A percentile compares a stretch with the other conserved stretches of the same genome.
phyloP scores from a whole-genome alignment of 2,113 vertebrate species.

The Atherinomorus stipes region DNA sequence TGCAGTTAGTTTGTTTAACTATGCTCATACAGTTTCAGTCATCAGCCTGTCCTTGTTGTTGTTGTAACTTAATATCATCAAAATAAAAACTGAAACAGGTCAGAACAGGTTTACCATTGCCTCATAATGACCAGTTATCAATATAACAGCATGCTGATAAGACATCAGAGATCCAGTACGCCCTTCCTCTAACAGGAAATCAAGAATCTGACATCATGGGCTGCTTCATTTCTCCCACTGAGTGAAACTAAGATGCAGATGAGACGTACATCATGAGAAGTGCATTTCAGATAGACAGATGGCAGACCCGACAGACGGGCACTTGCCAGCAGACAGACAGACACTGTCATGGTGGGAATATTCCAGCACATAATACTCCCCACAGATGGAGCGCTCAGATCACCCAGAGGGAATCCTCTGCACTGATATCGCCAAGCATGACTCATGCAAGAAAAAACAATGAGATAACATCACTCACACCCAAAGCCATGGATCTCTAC shows the following conservation, averaged over 20 bases:
- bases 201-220: not conserved
- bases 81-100: not conserved
- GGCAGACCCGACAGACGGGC: constrained; percentile 35
- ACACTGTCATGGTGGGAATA: constrained; percentile 34
- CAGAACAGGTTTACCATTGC: not conserved
- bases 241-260: constrained; percentile 16
- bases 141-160: not conserved
- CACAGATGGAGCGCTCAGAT: constrained; percentile 58
- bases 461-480: constrained; percentile 22
- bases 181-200: constrained; percentile 8
- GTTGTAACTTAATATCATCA: not conserved
- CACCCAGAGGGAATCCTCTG: constrained; percentile 65
- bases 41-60: too few relatives aligned
- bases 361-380: constrained; percentile 42
- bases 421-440: constrained; percentile 40
- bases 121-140: not conserved
- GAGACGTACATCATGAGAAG: constrained; percentile 2
- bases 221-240: constrained; percentile 3
- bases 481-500: constrained; percentile 6
- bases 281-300: constrained; percentile 47
- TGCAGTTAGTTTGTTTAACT: too few relatives aligned
- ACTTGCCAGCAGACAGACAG: constrained; percentile 29
- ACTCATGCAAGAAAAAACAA: constrained; percentile 49
- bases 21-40: too few relatives aligned
- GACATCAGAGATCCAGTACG: too few relatives aligned